A percentile compares a stretch with the other conserved stretches of the same genome.
Conservation (phyloP, 2,113 vertebrate species). For the Chloebia gouldiae region DNA sequence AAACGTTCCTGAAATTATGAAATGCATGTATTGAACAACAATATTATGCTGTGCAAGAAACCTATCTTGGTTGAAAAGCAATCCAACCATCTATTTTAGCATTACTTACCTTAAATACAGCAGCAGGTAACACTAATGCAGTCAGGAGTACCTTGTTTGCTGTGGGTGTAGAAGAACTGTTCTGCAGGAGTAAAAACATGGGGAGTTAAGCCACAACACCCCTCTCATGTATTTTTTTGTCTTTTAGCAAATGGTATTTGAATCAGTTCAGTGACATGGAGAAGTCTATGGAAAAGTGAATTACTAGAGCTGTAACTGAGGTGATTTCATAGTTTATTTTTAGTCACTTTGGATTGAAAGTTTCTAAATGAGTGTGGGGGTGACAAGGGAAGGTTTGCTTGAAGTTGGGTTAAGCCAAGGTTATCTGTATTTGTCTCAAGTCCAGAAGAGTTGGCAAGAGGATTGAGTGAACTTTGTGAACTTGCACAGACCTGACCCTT, state of each 20-base stretch:
- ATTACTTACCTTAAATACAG: conserved; percentile 13
- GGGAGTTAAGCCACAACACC: not conserved
- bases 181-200: not conserved
- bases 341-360: conserved; percentile 11
- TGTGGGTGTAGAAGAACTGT: not conserved
- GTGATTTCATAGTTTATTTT: conserved; percentile 47
- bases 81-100: not conserved
- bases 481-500: not conserved
- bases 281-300: not conserved
- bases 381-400: not conserved
- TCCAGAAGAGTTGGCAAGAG: conserved; percentile 45
- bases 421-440: conserved; percentile 36
- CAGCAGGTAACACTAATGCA: not conserved
- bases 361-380: conserved; percentile 8
- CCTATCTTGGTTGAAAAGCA: not conserved
- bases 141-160: not conserved
- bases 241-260: not conserved
- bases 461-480: conserved; percentile 28
- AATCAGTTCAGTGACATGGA: not conserved
- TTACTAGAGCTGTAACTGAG: not conserved
- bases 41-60: not conserved
- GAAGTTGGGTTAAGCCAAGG: not conserved
- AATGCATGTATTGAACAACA: not conserved
- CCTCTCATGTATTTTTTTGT: not conserved
- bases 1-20: not conserved